phyloP scores from a whole-genome alignment of 1,140 invertebrate species.

The Drosophila tropicalis region DNA sequence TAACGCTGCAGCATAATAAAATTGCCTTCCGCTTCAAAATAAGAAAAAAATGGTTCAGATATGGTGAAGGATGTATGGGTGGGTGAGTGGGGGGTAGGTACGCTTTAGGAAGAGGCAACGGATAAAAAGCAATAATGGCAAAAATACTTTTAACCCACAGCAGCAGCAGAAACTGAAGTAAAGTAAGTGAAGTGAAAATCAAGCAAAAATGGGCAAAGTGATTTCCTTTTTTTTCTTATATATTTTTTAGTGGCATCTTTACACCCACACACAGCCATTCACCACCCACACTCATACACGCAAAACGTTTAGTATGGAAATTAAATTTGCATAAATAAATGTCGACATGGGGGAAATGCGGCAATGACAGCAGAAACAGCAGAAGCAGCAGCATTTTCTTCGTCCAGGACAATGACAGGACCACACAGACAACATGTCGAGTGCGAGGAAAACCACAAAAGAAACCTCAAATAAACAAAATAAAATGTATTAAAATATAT shows the following conservation, averaged over 20 bases:
- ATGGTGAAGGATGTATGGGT: background rate
- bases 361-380: constrained; percentile 58
- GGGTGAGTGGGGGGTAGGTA: background rate
- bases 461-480: constrained; percentile 54
- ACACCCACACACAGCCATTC: constrained; percentile 22
- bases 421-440: constrained; percentile 40
- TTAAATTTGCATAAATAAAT: constrained; percentile 81
- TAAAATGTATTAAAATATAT: constrained; percentile 51
- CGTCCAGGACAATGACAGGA: constrained; percentile 60
- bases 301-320: constrained; percentile 79
- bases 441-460: constrained; percentile 26
- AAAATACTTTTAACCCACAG: constrained; percentile 57
- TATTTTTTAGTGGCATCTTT: constrained; percentile 47
- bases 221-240: constrained; percentile 18
- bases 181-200: constrained; percentile 69
- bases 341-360: constrained; percentile 76
- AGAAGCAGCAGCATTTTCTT: constrained; percentile 30
- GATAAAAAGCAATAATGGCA: constrained; percentile 77
- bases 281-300: constrained; percentile 32
- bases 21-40: constrained; percentile 45
- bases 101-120: constrained; percentile 44
- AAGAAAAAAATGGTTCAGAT: background rate
- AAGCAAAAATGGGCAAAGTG: constrained; percentile 73
- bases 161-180: constrained; percentile 34
- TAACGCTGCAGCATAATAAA: constrained; percentile 73